phyloP scores from a whole-genome alignment of 2,113 vertebrate species.

The Macheiramphus alcinus region DNA sequence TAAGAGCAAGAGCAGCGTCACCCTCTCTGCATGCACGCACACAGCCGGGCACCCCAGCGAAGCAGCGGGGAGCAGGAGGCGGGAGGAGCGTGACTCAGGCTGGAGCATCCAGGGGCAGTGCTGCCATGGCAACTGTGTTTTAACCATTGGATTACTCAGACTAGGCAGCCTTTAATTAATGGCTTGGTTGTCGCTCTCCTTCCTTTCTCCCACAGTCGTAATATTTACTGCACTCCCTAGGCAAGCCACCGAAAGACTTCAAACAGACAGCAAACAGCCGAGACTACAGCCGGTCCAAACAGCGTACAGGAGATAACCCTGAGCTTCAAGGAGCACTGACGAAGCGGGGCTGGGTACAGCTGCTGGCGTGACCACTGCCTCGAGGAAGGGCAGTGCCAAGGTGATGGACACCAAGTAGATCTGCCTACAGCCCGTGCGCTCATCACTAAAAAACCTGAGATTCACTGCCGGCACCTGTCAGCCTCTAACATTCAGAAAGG shows the following conservation, averaged over 20 bases:
- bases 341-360: background rate
- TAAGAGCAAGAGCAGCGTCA: background rate
- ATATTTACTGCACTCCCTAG: background rate
- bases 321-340: background rate
- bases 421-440: background rate
- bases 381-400: background rate
- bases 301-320: background rate
- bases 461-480: background rate
- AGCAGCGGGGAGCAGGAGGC: background rate
- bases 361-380: background rate
- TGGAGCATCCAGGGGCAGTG: background rate
- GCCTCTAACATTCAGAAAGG: background rate
- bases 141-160: background rate
- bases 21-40: background rate
- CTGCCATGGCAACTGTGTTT: background rate
- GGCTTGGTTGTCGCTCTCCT: background rate
- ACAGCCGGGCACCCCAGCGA: background rate
- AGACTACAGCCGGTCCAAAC: background rate
- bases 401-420: background rate
- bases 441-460: background rate
- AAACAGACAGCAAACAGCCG: background rate
- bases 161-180: constrained; percentile 8
- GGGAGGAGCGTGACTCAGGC: background rate
- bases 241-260: background rate
- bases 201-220: background rate